Evolutionary conservation across 1,140 invertebrate species (phyloP), one percentile per base, ranked within the genome.

Genomic region (Himalopsyche phryganea): DNA sequence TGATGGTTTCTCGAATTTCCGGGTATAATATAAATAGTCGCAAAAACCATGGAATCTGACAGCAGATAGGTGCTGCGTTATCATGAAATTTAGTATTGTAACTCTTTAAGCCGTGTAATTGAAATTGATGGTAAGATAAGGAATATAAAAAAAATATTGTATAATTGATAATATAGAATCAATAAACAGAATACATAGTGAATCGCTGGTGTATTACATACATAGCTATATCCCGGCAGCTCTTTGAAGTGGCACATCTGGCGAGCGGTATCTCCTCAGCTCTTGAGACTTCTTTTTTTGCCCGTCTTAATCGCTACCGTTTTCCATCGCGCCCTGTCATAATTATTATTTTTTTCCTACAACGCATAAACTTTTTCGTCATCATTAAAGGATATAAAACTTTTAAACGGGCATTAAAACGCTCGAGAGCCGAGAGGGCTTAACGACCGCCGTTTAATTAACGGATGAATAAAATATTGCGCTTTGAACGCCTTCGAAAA

Each of bases 191-290:
- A 28, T 9, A 28, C 23, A 28, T 28, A 3, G 23, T 28, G 23
- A 28, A 28, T 9, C 23, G 3, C 23, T 41, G 13, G 40, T 41
- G 23, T 28, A 28, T 28, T 28, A 28, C 23, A 28, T 9, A 28
- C 23, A 9, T 5, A 28, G 23, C 23, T 3, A 5, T 28, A 28
- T 28, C 23, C 23, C 50, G 41, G 41, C 48, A 36, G 49, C 54
- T 49, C 60, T 61, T 61, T 61, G 60, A 61, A 57, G 60, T 52
- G 60, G 52, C 46, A 35, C 60, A 61, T 61, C 60, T 61, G 60
- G 59, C 52, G 59, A 54, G 59, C 52, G 59, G 60, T 32, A 28
- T 36, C 50, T 49, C 52, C 46, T 36, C 46, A 15, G 14, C 60
- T 41, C 54, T n/a, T 35, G 40, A 36, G 15, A 17, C 17, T 40